Evolutionary conservation across 1,140 invertebrate species (phyloP), one percentile per base, ranked within the genome.

Genomic region (Physella acuta): DNA sequence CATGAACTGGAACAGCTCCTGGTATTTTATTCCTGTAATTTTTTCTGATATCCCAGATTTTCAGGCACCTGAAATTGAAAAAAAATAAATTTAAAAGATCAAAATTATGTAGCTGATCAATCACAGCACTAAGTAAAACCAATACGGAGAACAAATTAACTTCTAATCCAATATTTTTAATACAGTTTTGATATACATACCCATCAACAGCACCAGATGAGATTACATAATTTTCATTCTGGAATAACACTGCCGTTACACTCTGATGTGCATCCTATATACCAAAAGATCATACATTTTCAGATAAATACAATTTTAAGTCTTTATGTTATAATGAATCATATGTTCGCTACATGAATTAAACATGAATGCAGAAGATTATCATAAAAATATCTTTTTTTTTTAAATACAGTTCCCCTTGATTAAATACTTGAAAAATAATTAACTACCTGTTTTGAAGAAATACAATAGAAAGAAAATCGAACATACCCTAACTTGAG

Each of bases 21-120:
- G 88, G 87, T 78, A 89, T 91, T 70, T 90, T 88, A 14, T 86
- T 86, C 2, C 87, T 89, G 76, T 94, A 94, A 75, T 90, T 92
- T 78, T 93, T 92, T 34, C 93, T 82, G 17, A 94, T 77, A 85
- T 95, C 94, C 94, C 94, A 95, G 1, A 92, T 88, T 83, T 94
- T 94, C 11, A 95, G 91, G 51, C 90, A 85, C 0, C 88, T 89
- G 71, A 26, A 53, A 28, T 26, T 26, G 34, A 3, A 56, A 39
- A 33, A 34, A 60, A 8, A 20, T 28, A 36, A 8, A 5, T 14
- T 26, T 59, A 36, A 1, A 61, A 34, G 31, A 61, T 36, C 17
- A 8, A 53, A 20, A n/a, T 28, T n/a, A 56, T 60, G 58, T 30
- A n/a, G n/a, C n/a, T n/a, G n/a, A n/a, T n/a, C n/a, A n/a, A n/a